Base-by-base conservation (phyloP, 2,113 vertebrate genomes). In the Phainopepla nitens region DNA sequence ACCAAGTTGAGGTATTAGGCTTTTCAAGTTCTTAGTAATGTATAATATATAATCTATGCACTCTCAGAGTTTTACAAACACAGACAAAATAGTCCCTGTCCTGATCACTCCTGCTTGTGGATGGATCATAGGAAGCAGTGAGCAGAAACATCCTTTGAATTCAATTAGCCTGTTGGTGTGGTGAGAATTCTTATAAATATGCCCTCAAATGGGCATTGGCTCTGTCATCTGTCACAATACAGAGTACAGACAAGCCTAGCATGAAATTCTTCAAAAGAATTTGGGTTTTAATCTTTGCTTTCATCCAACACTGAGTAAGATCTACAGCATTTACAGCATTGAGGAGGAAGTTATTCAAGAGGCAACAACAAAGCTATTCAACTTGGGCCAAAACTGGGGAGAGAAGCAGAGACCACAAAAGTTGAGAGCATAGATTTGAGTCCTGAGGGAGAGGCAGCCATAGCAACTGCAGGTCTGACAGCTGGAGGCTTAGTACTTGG, bases 231-330 rank as follows among this genome's bases (percentile, higher is more conserved):
- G 33, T 84, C 83, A 81, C 41, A 87, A 39, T 10, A 51, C 25
- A 47, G 65, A 84, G 65, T 39, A 91, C 33, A 93, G 69, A 35
- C 39, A 84, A 91, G 36, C 51, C 80, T 81, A 83, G 54, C 73
- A 84, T 39, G 39, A 89, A 93, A 86, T 91, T 89, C 83, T 82
- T 91, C 76, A 73, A 56, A 82, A 78, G 79, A 92, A 78, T 35
- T 70, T 61, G 15, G 28, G 28, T 33, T 87, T 87, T 87, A 64
- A 87, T 42, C 39, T 86, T 56, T 68, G n/a, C 35, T 71, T 91
- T 87, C 72, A 89, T 66, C 56, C 60, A 87, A 19, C 61, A 41
- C 28, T 44, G 61, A 56, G 7, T 53, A 77, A 90, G 60, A 75
- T 56, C 81, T 84, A 39, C 47, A 77, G 49, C 53, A 35, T 60